Evolutionary conservation across 2,888 invertebrate species (phyloP).

Genomic region (Adela reaumurella): DNA sequence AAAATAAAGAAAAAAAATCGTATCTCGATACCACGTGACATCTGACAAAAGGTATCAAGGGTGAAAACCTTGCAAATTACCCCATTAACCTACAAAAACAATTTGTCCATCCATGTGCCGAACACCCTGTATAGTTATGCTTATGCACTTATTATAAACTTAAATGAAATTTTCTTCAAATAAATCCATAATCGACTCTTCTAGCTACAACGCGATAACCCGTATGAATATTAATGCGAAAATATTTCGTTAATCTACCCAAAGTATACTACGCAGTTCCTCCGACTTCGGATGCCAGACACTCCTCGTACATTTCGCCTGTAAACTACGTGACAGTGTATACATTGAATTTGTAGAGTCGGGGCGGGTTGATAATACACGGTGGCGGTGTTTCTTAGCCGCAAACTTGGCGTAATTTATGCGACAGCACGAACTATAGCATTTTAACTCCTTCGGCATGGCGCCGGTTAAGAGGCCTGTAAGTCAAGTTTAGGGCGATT

Average conservation of each 20-base stretch:
- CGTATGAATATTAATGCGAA: constrained; percentile 40
- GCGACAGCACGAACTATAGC: constrained; percentile 51
- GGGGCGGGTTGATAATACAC: constrained; percentile 32
- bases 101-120: too few relatives aligned
- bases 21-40: too few relatives aligned
- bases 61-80: too few relatives aligned
- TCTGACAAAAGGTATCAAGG: too few relatives aligned
- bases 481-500: constrained; percentile 14
- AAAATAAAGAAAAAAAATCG: too few relatives aligned
- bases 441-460: constrained; percentile 47
- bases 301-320: background rate
- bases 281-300: background rate
- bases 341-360: background rate
- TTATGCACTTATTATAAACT: too few relatives aligned
- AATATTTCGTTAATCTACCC: constrained; percentile 47
- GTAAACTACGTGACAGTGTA: background rate
- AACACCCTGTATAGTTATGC: too few relatives aligned
- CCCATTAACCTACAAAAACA: too few relatives aligned
- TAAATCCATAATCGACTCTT: background rate
- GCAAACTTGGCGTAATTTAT: constrained; percentile 46
- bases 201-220: constrained; percentile 5
- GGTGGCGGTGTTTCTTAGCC: constrained; percentile 38
- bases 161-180: background rate
- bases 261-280: background rate
- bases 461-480: constrained; percentile 10